These are phyloP conservation scores for Triplophysa rosa DNA, from an alignment of 2,113 vertebrate genomes.

Conservation along the genomic window DNA sequence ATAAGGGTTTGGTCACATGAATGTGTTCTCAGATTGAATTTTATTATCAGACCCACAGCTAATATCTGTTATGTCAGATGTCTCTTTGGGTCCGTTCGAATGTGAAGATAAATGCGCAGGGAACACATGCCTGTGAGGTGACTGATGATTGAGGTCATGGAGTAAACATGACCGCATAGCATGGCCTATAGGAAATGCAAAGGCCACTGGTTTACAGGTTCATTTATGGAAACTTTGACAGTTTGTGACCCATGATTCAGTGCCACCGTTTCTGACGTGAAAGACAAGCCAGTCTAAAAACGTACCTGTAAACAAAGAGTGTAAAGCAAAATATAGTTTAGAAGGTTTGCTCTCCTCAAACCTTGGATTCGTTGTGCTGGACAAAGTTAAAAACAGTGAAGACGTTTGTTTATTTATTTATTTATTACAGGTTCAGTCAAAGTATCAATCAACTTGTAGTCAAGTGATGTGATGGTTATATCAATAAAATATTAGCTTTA, in stretches of 20 bases:
- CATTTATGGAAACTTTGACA: conserved; percentile 72
- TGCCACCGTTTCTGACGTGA: conserved; percentile 48
- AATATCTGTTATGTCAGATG: conserved; percentile 1
- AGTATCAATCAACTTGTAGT: background rate
- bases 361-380: conserved; percentile 43
- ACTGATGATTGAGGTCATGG: conserved; percentile 63
- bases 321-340: conserved; percentile 56
- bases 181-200: conserved; percentile 66
- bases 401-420: too few species aligned
- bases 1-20: background rate
- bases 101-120: conserved; percentile 14
- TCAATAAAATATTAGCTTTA: too few species aligned
- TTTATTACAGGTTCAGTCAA: background rate
- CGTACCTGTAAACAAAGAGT: conserved; percentile 43
- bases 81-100: background rate
- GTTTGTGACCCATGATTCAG: conserved; percentile 62
- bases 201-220: conserved; percentile 64
- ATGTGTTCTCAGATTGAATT: background rate
- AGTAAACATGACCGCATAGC: conserved; percentile 68
- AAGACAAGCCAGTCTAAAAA: conserved; percentile 60
- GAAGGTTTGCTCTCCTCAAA: background rate
- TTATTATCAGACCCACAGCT: background rate
- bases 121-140: conserved; percentile 45
- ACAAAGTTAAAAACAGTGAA: conserved; percentile 23
- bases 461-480: background rate